Percentiles rank a stretch among this genome's conserved stretches.
Conservation (phyloP, 2,113 vertebrate species). For the Amazona vittata region DNA sequence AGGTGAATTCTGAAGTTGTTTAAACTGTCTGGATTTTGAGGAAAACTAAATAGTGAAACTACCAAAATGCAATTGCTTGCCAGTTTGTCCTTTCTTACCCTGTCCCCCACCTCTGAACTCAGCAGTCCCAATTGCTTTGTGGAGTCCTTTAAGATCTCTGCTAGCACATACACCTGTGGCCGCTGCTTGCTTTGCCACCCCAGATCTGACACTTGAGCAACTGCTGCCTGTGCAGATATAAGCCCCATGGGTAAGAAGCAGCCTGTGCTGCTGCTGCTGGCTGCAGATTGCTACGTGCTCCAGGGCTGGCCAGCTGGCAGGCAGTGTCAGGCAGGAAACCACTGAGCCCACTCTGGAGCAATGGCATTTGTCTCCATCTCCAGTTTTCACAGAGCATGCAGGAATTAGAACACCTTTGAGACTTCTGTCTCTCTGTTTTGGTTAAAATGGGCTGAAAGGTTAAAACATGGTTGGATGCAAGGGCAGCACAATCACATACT, state of each 20-base stretch:
- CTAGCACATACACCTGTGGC: accelerated
- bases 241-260: background rate
- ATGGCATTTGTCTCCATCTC: background rate
- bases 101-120: background rate
- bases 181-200: accelerated
- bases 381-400: accelerated
- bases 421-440: background rate
- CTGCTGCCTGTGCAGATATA: background rate
- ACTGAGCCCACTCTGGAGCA: background rate
- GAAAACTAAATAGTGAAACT: background rate
- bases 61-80: background rate
- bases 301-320: background rate
- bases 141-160: background rate
- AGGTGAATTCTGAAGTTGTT: background rate
- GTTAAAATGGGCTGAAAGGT: background rate
- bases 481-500: background rate
- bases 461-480: background rate
- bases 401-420: background rate
- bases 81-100: background rate
- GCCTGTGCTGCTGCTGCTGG: background rate
- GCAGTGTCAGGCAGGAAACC: accelerated
- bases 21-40: background rate
- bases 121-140: background rate
- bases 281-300: background rate
- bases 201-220: background rate